Evolutionary conservation across 2,888 invertebrate species (phyloP).

Genomic region (Cyclophora albipunctata): DNA sequence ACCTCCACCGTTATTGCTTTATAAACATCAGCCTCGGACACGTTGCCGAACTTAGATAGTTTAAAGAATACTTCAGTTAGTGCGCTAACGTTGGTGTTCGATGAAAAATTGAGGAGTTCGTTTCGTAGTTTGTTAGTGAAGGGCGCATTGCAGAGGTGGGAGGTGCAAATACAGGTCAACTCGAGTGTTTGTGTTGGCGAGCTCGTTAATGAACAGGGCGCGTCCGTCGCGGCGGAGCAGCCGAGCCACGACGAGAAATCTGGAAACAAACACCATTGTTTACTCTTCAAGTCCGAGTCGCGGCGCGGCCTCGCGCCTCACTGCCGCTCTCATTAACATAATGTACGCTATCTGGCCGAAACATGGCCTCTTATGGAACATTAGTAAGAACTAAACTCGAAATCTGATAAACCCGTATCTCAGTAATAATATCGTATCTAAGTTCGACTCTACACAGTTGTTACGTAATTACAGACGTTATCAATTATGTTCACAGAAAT

Average conservation of each 20-base stretch:
- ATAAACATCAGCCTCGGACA: conserved; percentile 34
- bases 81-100: conserved; percentile 26
- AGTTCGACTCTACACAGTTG: no score
- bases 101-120: conserved; percentile 45
- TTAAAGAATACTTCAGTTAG: conserved; percentile 41
- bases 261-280: conserved; percentile 28
- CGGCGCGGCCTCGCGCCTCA: not conserved
- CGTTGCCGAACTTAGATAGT: conserved; percentile 37
- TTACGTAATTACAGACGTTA: no score
- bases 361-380: no score
- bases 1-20: conserved; percentile 32
- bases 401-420: no score
- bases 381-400: no score
- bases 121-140: conserved; percentile 38
- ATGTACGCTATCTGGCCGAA: not conserved
- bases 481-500: no score
- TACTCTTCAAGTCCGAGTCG: conserved; percentile 6
- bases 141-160: conserved; percentile 51
- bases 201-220: conserved; percentile 40
- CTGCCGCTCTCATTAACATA: conserved; percentile 7
- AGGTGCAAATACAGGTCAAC: conserved; percentile 49
- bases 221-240: conserved; percentile 34
- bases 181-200: conserved; percentile 33
- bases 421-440: no score
- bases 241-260: conserved; percentile 46